phyloP scores from a whole-genome alignment of 2,113 vertebrate species.

The Corvus hawaiiensis region DNA sequence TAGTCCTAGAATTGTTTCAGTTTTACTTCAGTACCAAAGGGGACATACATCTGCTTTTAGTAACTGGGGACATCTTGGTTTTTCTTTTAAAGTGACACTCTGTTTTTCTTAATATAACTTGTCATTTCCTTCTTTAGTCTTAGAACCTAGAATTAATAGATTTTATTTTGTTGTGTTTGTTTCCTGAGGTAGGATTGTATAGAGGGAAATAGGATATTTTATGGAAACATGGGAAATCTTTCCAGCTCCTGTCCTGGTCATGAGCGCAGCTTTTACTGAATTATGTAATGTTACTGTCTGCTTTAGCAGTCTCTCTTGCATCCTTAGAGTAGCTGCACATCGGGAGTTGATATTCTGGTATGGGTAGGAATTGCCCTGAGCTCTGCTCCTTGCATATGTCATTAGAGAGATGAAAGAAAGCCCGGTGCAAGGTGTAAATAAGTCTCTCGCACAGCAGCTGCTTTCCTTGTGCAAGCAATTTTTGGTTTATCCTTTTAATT shows the following conservation, averaged over 20 bases:
- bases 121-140: conserved; percentile 44
- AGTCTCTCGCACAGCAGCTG: neutral
- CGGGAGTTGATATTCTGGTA: neutral
- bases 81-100: neutral
- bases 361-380: neutral
- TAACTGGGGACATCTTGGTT: neutral
- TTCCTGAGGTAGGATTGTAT: conserved; percentile 46
- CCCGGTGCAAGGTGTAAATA: neutral
- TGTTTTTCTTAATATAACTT: conserved; percentile 33
- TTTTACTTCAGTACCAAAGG: neutral
- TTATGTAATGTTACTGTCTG: neutral
- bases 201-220: conserved; percentile 48
- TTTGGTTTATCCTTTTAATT: neutral
- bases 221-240: conserved; percentile 31
- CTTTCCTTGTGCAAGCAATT: neutral
- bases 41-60: neutral
- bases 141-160: conserved; percentile 20
- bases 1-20: neutral
- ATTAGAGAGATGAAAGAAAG: neutral
- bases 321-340: neutral
- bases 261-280: neutral
- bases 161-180: conserved; percentile 29
- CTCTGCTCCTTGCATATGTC: neutral
- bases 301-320: neutral
- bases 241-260: neutral